Evolutionary conservation across 2,797 vertebrate genomes (phyloP).

Genomic region (Cossypha polioptera): DNA sequence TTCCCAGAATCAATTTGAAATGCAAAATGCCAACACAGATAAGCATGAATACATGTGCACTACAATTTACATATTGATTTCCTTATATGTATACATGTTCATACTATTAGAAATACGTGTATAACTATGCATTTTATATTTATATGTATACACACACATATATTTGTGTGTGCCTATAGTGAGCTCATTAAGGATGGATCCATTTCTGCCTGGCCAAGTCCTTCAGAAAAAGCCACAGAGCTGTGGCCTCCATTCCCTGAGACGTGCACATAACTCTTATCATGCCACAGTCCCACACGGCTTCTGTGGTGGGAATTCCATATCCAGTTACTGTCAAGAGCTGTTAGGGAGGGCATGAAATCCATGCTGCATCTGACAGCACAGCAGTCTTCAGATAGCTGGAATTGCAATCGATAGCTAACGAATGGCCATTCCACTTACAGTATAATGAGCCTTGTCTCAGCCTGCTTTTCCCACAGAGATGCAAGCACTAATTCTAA

Average conservation of each 20-base stretch:
- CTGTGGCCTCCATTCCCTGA: neutral
- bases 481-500: slow-evolving; percentile 20
- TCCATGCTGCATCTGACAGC: slow-evolving; percentile 1
- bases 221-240: neutral
- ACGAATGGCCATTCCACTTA: slow-evolving; percentile 46
- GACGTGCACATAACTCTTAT: neutral
- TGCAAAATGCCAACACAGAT: neutral
- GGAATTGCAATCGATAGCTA: slow-evolving; percentile 12
- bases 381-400: slow-evolving; percentile 7
- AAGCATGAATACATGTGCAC: neutral
- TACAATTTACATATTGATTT: neutral
- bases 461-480: slow-evolving; percentile 18
- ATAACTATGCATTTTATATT: neutral
- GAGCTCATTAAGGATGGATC: neutral
- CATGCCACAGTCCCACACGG: neutral
- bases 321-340: neutral
- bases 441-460: neutral
- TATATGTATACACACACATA: neutral
- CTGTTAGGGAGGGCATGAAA: neutral
- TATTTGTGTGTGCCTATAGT: neutral
- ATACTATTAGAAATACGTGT: neutral
- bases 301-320: neutral
- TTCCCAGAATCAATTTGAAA: neutral
- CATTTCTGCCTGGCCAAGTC: neutral
- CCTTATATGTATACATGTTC: no score